Evolutionary conservation across 1,140 invertebrate genomes (phyloP).

Genomic region (Epicauta chinensis): DNA sequence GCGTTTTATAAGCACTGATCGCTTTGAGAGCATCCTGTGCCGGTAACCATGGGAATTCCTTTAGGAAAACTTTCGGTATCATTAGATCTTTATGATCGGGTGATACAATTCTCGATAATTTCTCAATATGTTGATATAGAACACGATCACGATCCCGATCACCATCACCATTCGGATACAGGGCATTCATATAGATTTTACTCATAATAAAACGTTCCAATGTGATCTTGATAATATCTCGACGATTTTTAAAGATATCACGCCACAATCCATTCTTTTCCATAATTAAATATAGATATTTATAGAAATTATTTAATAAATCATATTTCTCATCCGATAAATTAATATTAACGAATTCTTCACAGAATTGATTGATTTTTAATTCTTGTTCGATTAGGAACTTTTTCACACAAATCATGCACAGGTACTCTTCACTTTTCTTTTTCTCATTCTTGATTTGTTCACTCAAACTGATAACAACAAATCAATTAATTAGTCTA

Average conservation of each 20-base stretch:
- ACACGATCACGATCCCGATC: slow-evolving; percentile 88
- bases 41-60: slow-evolving; percentile 95
- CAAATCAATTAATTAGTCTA: no score
- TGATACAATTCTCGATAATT: slow-evolving; percentile 71
- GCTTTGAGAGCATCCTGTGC: slow-evolving; percentile 90
- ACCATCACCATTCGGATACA: slow-evolving; percentile 96
- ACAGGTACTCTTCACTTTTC: slow-evolving; percentile 71
- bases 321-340: slow-evolving; percentile 79
- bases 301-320: slow-evolving; percentile 60
- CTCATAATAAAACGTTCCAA: slow-evolving; percentile 80
- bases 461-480: slow-evolving; percentile 56
- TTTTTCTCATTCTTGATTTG: slow-evolving; percentile 62
- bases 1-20: slow-evolving; percentile 91
- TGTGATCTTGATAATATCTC: slow-evolving; percentile 18
- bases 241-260: slow-evolving; percentile 41
- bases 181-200: slow-evolving; percentile 83
- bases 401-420: slow-evolving; percentile 70
- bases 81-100: slow-evolving; percentile 77
- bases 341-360: slow-evolving; percentile 68
- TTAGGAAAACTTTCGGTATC: slow-evolving; percentile 74
- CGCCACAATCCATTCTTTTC: slow-evolving; percentile 65
- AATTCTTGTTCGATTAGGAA: slow-evolving; percentile 70
- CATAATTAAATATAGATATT: slow-evolving; percentile 54
- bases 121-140: slow-evolving; percentile 81
- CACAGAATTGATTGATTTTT: slow-evolving; percentile 60